Percentiles rank a stretch among this genome's conserved stretches.
Evolutionary conservation across 2,113 vertebrate species (phyloP).

Genomic region (Phasianus colchicus): DNA sequence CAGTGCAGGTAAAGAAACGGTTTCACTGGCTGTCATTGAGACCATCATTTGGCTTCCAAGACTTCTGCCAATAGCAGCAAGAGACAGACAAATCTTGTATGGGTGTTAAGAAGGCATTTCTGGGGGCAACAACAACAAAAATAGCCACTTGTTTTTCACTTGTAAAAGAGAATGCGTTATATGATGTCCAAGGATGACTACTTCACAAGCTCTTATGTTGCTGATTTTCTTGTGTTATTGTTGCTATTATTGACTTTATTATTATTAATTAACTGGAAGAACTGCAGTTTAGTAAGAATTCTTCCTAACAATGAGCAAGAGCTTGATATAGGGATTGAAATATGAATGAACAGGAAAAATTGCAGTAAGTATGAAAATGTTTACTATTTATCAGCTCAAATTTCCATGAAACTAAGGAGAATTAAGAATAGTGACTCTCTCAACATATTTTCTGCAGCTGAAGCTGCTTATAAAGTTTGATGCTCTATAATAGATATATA

Average conservation of each 20-base stretch:
- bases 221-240: neutral
- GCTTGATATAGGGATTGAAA: neutral
- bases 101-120: neutral
- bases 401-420: neutral
- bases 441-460: neutral
- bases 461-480: too few species aligned
- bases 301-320: neutral
- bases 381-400: neutral
- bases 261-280: neutral
- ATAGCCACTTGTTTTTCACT: neutral
- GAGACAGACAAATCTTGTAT: neutral
- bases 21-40: neutral
- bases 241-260: neutral
- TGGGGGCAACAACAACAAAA: neutral
- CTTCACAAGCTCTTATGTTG: neutral
- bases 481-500: neutral
- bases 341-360: neutral
- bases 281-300: neutral
- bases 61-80: accelerated
- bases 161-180: neutral
- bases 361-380: neutral
- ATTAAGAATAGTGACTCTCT: neutral
- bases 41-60: neutral
- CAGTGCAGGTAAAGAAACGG: neutral
- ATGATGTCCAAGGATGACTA: neutral